Percentiles rank a stretch among this genome's conserved stretches.
Conservation (phyloP, 1,140 invertebrate genomes). For the Tetragonula clypearis region DNA sequence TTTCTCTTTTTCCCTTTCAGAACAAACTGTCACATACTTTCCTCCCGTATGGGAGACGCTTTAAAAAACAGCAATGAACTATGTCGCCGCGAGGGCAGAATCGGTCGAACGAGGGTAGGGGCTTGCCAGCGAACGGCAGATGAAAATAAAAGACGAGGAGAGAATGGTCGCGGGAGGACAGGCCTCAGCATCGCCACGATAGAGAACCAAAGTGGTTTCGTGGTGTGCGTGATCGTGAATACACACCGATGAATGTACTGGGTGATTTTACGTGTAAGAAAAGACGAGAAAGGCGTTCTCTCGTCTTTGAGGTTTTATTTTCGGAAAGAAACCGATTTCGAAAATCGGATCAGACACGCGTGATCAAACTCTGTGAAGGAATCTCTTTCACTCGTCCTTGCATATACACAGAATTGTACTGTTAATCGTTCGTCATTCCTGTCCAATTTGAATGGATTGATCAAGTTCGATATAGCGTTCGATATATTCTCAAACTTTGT, state of each 20-base stretch:
- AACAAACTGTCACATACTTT: conserved; percentile 65
- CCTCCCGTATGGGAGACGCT: conserved; percentile 51
- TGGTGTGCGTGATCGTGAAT: neutral
- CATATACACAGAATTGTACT: no score
- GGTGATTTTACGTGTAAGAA: no score
- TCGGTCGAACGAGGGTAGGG: neutral
- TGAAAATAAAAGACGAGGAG: conserved; percentile 39
- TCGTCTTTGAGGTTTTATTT: no score
- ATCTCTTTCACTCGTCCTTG: no score
- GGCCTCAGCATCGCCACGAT: neutral
- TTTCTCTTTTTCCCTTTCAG: conserved; percentile 40
- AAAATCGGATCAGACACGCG: no score
- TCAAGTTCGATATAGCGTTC: no score
- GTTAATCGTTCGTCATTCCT: no score
- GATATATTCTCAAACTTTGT: no score
- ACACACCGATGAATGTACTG: neutral
- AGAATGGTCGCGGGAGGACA: conserved; percentile 19
- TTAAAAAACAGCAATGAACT: conserved; percentile 66
- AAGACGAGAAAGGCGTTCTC: no score
- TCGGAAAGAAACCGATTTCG: no score
- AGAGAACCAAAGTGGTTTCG: conserved; percentile 27
- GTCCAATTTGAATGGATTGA: no score
- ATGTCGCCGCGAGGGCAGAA: conserved; percentile 51
- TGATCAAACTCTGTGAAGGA: no score
- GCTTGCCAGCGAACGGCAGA: neutral